These are phyloP conservation scores for Aporophyla nigra DNA, from an alignment of 2,888 invertebrate genomes.

Conservation along the genomic window DNA sequence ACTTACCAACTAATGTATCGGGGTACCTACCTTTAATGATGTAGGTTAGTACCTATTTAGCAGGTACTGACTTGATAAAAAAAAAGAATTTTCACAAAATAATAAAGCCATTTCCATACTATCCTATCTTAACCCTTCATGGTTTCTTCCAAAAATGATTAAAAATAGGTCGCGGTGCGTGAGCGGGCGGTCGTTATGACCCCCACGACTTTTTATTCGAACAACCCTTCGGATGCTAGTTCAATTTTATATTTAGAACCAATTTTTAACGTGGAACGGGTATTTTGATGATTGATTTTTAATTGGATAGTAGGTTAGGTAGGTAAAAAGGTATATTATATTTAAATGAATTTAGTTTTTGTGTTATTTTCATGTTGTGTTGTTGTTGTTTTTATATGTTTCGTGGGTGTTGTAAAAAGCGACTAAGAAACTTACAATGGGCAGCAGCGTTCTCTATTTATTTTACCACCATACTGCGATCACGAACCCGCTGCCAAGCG, in stretches of 20 bases:
- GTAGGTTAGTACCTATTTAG: neutral
- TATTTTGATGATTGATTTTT: constrained; percentile 55
- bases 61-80: neutral
- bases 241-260: constrained; percentile 50
- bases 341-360: neutral
- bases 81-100: neutral
- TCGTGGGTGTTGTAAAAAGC: too few relatives aligned
- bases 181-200: constrained; percentile 82
- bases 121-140: constrained; percentile 79
- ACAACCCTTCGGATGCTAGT: constrained; percentile 66
- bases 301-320: constrained; percentile 20
- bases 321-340: neutral
- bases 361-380: neutral
- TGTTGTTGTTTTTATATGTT: too few relatives aligned
- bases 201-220: constrained; percentile 78
- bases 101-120: constrained; percentile 72
- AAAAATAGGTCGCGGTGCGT: constrained; percentile 90
- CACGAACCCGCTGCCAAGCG: too few relatives aligned
- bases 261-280: constrained; percentile 33
- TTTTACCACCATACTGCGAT: too few relatives aligned
- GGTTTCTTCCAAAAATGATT: constrained; percentile 87
- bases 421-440: too few relatives aligned
- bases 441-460: too few relatives aligned
- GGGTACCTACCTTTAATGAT: neutral
- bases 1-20: too few relatives aligned